Evolutionary conservation across 2,888 invertebrate genomes (phyloP), one percentile per base, ranked within the genome.

Genomic region (Spilosoma lubricipeda): DNA sequence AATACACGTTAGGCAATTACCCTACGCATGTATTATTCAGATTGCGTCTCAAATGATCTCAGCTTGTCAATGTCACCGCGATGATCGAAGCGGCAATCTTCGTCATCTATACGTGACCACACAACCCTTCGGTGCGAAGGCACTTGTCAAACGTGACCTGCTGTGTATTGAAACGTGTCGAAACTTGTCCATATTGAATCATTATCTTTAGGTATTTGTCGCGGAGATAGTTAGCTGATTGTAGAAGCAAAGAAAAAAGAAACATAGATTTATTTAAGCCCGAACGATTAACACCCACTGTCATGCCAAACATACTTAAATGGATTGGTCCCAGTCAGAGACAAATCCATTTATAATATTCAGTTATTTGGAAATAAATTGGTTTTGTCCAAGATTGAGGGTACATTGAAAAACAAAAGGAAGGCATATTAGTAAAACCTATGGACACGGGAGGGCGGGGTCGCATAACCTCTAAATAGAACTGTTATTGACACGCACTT

Each of bases 51-150:
- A 30, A 59, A 63, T 39, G 70, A 70, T 70, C 63, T 13, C 45
- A 70, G 42, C 66, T 70, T 30, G 64, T 70, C 73, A 69, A 73
- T 73, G 73, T 73, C 73, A 64, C 45, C 1, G 30, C 33, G 74
- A 67, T 74, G 42, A 74, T 74, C 74, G 65, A 42, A 45, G 15
- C 68, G 27, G 63, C 72, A 73, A 77, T 77, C 77, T 79, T 70
- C 73, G 67, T 74, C 74, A 79, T 72, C 77, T 71, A n/a, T 82
- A 81, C 83, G 83, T 83, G 83, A 82, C 73, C 5, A 73, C 82
- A 42, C 75, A 59, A 72, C 77, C 65, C 48, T 68, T 56, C 42
- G 27, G 36, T 39, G 48, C 30, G 59, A 48, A 68, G 72, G 66
- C 48, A 71, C 75, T 76, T 56, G 45, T 72, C 36, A 45, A 67